These are phyloP conservation scores for Chrysaora quinquecirrha DNA, from an alignment of 30 jellyfish, hydroid and myxozoan species.

Conservation along the genomic window DNA sequence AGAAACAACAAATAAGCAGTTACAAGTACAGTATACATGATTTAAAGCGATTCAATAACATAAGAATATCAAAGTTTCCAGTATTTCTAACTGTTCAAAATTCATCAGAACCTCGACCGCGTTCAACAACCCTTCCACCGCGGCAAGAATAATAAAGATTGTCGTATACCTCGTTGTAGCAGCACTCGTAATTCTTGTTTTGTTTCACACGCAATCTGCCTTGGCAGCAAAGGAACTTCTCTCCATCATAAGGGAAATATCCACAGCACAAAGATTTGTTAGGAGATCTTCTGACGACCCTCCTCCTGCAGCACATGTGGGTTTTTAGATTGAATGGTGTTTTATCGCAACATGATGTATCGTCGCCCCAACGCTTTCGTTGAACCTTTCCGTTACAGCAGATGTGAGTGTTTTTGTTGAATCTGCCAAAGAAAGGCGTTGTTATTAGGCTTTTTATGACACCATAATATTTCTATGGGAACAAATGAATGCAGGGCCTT, in stretches of 20 bases:
- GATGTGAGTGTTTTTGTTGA: constrained; percentile 32
- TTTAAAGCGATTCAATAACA: too few species aligned
- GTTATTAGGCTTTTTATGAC: too few species aligned
- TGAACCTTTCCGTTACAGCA: constrained; percentile 49
- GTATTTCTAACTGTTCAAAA: too few species aligned
- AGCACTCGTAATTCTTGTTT: constrained; percentile 38
- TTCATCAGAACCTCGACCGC: too few species aligned
- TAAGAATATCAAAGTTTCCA: too few species aligned
- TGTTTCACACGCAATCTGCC: constrained; percentile 34
- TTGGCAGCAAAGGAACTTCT: constrained; percentile 49
- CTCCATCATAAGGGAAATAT: constrained; percentile 23
- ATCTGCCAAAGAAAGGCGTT: constrained; percentile 23
- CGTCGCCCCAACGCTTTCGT: constrained; percentile 16
- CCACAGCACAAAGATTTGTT: constrained; percentile 44
- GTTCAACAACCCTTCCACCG: constrained; percentile 45
- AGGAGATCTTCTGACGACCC: neutral
- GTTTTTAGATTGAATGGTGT: constrained; percentile 17
- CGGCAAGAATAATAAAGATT: constrained; percentile 65
- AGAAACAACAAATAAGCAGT: too few species aligned
- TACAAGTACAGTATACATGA: too few species aligned
- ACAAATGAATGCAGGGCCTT: too few species aligned
- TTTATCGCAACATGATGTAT: constrained; percentile 39
- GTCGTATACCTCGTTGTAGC: constrained; percentile 60
- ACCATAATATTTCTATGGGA: too few species aligned
- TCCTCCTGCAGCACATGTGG: constrained; percentile 25